A percentile compares a stretch with the other conserved stretches of the same genome.
phyloP scores from a whole-genome alignment of 2,113 vertebrate species.

The Grammomys surdaster region DNA sequence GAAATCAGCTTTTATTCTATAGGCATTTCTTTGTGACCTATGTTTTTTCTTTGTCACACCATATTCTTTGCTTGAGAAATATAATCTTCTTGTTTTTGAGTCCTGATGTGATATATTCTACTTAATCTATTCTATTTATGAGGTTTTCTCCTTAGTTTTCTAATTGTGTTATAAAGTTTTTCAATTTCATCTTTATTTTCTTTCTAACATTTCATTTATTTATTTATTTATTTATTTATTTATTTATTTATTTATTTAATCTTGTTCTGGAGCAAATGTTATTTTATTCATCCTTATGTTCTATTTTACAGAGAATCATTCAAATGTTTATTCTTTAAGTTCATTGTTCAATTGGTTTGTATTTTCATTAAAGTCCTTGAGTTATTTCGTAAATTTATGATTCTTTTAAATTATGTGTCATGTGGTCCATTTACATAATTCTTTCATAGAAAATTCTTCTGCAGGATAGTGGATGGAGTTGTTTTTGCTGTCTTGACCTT shows the following conservation, averaged over 20 bases:
- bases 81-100: background rate
- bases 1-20: background rate
- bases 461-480: background rate
- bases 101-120: background rate
- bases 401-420: background rate
- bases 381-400: background rate
- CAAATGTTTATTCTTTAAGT: background rate
- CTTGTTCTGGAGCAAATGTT: background rate
- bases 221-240: background rate
- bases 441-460: background rate
- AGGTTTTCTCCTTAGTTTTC: background rate
- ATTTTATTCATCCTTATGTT: background rate
- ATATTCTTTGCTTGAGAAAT: background rate
- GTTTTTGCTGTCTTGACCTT: no score
- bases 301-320: background rate
- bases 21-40: background rate
- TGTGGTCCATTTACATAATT: background rate
- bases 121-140: background rate
- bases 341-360: background rate
- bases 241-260: background rate
- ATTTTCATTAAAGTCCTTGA: background rate
- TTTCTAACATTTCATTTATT: background rate
- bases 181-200: background rate
- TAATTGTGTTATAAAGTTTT: background rate
- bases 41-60: background rate